Evolutionary conservation across 2,113 vertebrate species (phyloP).

Genomic region (Cygnus atratus): DNA sequence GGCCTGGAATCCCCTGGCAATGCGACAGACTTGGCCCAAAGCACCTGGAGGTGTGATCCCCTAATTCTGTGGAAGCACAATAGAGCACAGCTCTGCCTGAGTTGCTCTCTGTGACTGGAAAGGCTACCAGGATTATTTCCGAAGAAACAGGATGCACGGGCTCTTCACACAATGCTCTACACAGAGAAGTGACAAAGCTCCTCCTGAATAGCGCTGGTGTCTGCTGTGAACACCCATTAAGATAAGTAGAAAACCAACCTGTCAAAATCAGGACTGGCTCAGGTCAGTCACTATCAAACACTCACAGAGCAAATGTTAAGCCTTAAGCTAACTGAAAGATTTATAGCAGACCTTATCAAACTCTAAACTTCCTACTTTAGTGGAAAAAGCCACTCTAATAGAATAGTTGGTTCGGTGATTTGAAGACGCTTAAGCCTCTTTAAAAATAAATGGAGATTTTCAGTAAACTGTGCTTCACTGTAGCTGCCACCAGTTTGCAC

Average conservation of each 20-base stretch:
- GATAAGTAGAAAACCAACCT: background rate
- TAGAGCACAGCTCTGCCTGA: background rate
- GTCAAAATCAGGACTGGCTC: background rate
- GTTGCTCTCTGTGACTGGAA: background rate
- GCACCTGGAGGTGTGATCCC: background rate
- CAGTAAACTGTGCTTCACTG: background rate
- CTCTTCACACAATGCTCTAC: background rate
- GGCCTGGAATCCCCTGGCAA: background rate
- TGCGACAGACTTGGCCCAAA: background rate
- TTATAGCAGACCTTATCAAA: background rate
- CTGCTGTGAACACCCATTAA: background rate
- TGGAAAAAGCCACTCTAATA: background rate
- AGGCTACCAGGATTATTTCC: background rate
- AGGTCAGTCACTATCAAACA: background rate
- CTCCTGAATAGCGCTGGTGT: background rate
- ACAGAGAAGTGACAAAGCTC: background rate
- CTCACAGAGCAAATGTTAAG: background rate
- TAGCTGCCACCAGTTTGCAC: background rate
- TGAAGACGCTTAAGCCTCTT: background rate
- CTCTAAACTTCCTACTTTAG: background rate
- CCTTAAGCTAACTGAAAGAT: background rate
- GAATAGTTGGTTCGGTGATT: background rate
- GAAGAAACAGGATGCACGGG: accelerated
- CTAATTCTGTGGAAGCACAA: background rate
- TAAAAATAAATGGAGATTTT: slow-evolving; percentile 3